phyloP scores from a whole-genome alignment of 2,113 vertebrate species.

The Mirounga angustirostris region DNA sequence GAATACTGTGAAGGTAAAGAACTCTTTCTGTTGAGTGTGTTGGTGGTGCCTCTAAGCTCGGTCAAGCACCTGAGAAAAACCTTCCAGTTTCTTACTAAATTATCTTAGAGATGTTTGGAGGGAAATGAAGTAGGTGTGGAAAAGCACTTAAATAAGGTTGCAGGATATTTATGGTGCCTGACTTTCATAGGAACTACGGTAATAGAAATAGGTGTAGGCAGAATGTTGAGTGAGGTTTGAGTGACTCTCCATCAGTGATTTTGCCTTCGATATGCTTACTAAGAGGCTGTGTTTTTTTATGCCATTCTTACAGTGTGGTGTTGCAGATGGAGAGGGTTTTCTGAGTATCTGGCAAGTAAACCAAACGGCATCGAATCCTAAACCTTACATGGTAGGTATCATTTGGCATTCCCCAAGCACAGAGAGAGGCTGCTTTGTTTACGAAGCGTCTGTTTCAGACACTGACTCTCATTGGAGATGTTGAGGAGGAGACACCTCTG shows the following conservation, averaged over 20 bases:
- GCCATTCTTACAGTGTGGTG: slow-evolving; percentile 92
- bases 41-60: background rate
- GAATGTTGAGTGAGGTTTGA: background rate
- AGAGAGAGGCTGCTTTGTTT: background rate
- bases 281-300: background rate
- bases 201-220: background rate
- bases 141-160: background rate
- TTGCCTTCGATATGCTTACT: background rate
- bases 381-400: slow-evolving; percentile 96
- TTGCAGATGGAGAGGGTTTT: slow-evolving; percentile 98
- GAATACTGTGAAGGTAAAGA: background rate
- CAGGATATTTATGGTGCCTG: background rate
- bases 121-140: background rate
- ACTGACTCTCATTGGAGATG: background rate
- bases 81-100: background rate
- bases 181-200: background rate
- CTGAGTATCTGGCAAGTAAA: slow-evolving; percentile 99
- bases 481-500: background rate
- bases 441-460: background rate
- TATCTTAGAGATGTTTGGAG: background rate
- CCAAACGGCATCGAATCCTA: slow-evolving; percentile 96
- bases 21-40: background rate
- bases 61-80: background rate
- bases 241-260: background rate
- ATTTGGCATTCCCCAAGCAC: background rate